Base-by-base conservation (phyloP, 2,888 invertebrate genomes). In the Anoncus sp. region DNA sequence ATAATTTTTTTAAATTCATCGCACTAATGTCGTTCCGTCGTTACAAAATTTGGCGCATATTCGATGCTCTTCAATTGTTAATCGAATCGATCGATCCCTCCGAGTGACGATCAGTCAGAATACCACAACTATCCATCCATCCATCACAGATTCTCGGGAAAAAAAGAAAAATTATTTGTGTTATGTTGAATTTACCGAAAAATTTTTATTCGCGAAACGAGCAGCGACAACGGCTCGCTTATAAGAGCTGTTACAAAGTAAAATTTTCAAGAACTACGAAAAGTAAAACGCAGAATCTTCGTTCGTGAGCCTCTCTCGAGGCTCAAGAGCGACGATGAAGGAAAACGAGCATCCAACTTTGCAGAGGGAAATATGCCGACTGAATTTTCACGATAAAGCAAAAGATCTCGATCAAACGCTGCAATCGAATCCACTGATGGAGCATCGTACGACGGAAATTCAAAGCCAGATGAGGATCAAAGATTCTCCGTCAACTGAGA, bases 361-460 rank as follows among this genome's bases (percentile, higher is more conserved):
- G 20, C 67, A 75, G 20, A 80, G 75, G 12, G 82, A 86, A 65
- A 79, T 86, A 49, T 76, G 69, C 69, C 76, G 81, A 2, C 51
- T 55, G 65, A 10, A 79, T 83, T 12, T 55, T 83, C 1, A 47
- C 71, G 7, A 80, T 31, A 7, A 75, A 67, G n/a, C 70, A 51
- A 5, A 75, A 69, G 35, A 80, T 47, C 65, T 55, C 10, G 51
- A 69, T 43, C 38, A 45, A 9, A 22, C 38, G 1, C 9, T 53
- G 40, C 27, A 43, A 38, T 31, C 60, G 7, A 83, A 86, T 20
- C 80, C 79, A 12, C 57, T 79, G 62, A 75, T 85, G 40, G 81
- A 71, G n/a, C 77, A 80, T 40, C 84, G 83, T 24, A 79, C 49
- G 5, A 24, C 51, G 4, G 80, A 84, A 72, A 84, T 85, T 45